Conservation (phyloP, 2,113 vertebrate genomes). For the Labeo rohita region DNA sequence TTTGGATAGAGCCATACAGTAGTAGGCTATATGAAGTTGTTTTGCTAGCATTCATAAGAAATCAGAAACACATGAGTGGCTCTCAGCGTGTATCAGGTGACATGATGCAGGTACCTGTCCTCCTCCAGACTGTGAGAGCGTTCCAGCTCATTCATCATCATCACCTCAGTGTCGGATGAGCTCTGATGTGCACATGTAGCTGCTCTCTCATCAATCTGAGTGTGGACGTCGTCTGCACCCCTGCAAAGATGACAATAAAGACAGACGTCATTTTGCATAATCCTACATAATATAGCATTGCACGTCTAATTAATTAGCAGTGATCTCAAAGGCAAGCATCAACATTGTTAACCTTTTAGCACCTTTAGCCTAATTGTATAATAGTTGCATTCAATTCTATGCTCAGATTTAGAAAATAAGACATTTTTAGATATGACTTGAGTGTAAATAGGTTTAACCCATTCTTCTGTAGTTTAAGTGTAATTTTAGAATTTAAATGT, state of each 20-base stretch:
- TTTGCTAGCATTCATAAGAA: neutral
- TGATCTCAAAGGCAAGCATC: neutral
- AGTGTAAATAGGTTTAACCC: neutral
- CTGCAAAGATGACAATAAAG: neutral
- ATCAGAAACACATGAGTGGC: neutral
- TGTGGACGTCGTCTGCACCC: neutral
- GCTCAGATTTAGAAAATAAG: neutral
- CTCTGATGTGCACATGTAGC: neutral
- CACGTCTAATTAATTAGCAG: neutral
- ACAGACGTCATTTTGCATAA: neutral
- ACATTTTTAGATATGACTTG: neutral
- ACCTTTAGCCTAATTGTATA: neutral
- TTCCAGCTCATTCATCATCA: slow-evolving; percentile 2
- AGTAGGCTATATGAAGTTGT: neutral
- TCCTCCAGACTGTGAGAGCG: neutral
- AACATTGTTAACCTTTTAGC: neutral
- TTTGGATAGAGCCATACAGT: neutral
- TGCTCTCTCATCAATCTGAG: neutral
- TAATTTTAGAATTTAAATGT: neutral
- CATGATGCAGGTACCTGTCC: slow-evolving; percentile 15
- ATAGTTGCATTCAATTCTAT: neutral
- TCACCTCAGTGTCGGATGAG: neutral
- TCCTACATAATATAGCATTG: neutral
- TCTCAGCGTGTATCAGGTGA: slow-evolving; percentile 1
- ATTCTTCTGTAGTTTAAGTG: neutral